Conservation (phyloP, 2,888 invertebrate genomes). For the Arrhopalites spinosus region DNA sequence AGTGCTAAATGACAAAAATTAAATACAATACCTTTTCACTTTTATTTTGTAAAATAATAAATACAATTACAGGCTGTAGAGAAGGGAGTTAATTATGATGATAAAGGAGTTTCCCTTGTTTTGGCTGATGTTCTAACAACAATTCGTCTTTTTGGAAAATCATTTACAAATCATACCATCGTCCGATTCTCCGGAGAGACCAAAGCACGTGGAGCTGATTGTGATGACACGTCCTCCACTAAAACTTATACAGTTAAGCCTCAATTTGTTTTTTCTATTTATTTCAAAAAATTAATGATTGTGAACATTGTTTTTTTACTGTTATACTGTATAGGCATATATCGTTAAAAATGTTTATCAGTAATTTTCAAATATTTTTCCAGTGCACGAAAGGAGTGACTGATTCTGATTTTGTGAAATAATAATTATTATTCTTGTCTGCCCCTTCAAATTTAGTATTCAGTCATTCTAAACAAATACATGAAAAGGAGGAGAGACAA, state of each 20-base stretch:
- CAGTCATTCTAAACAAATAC: too few species aligned
- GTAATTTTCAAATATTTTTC: background rate
- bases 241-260: slow-evolving; percentile 46
- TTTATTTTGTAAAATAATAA: slow-evolving; percentile 1
- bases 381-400: too few species aligned
- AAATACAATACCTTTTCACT: background rate
- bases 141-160: slow-evolving; percentile 51
- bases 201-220: slow-evolving; percentile 45
- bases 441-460: too few species aligned
- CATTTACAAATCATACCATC: slow-evolving; percentile 52
- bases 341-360: background rate
- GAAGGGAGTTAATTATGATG: slow-evolving; percentile 51
- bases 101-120: slow-evolving; percentile 49
- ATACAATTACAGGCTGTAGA: slow-evolving; percentile 43
- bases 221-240: slow-evolving; percentile 48
- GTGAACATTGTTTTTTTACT: background rate
- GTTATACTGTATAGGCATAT: background rate
- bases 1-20: background rate
- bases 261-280: background rate
- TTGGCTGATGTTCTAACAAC: slow-evolving; percentile 46
- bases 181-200: slow-evolving; percentile 52
- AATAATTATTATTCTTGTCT: too few species aligned
- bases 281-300: background rate
- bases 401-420: too few species aligned
- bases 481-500: too few species aligned